These are phyloP conservation scores for Psilopogon haemacephalus DNA, from an alignment of 2,113 vertebrate genomes.

Conservation along the genomic window DNA sequence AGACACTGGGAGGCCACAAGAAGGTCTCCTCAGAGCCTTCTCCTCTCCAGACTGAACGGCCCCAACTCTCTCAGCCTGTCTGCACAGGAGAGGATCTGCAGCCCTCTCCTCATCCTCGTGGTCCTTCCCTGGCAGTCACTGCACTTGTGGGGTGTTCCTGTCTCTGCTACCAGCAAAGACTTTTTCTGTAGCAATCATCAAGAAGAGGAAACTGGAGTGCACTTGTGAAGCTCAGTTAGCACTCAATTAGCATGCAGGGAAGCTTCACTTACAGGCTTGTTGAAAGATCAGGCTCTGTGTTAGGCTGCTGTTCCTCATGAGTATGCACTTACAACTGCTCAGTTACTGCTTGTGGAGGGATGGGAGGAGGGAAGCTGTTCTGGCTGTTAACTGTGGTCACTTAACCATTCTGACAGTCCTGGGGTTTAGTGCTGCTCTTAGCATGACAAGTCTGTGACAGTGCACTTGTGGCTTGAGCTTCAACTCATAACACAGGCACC, in stretches of 20 bases:
- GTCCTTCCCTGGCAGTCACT: neutral
- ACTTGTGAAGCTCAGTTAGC: conserved; percentile 39
- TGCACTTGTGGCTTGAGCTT: neutral
- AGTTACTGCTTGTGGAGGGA: neutral
- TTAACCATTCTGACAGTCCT: neutral
- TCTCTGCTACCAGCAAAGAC: neutral
- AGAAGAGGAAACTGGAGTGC: neutral
- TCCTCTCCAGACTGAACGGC: too few relatives aligned
- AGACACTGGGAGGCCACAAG: too few relatives aligned
- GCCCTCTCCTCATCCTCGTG: too few relatives aligned
- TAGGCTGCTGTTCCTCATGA: neutral
- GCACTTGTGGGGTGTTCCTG: neutral
- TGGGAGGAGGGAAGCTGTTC: neutral
- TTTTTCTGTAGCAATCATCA: neutral
- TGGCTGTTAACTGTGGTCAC: neutral
- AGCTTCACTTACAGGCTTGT: neutral
- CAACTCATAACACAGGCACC: neutral
- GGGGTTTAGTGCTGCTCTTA: neutral
- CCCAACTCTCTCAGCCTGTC: too few relatives aligned
- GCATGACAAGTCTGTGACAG: neutral
- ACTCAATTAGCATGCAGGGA: conserved; percentile 25
- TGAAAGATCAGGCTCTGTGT: neutral
- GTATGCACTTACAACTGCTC: neutral
- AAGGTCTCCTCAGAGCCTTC: too few relatives aligned
- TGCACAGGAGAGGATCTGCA: too few relatives aligned